A percentile compares a stretch with the other conserved stretches of the same genome.
phyloP scores from a whole-genome alignment of 2,888 invertebrate species.

The Thecocarcelia acutangulata region DNA sequence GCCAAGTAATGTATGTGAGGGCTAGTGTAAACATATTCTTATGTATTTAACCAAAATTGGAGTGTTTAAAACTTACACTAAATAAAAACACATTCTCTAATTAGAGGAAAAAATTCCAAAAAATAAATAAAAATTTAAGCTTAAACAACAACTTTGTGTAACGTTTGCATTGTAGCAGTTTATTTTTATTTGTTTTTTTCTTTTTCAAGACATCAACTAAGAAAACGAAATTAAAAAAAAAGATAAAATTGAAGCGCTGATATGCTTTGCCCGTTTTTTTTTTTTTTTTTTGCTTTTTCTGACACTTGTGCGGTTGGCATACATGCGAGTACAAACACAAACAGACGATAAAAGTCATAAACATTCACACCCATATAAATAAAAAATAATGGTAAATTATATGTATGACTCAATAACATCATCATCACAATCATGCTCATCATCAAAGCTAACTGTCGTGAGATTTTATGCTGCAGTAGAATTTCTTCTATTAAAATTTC shows the following conservation, averaged over 20 bases:
- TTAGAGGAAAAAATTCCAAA: slow-evolving; percentile 10
- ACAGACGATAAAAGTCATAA: slow-evolving; percentile 32
- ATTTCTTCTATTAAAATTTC: slow-evolving; percentile 24
- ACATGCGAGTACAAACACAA: slow-evolving; percentile 11
- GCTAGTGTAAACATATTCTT: no score
- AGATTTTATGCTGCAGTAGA: slow-evolving; percentile 62
- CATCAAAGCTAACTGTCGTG: slow-evolving; percentile 58
- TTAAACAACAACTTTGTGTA: background rate
- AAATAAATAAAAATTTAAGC: background rate
- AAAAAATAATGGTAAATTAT: background rate
- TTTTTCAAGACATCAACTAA: slow-evolving; percentile 24
- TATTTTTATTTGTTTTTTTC: background rate
- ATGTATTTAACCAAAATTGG: no score
- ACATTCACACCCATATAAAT: slow-evolving; percentile 5
- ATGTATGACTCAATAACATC: slow-evolving; percentile 21
- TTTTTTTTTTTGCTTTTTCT: slow-evolving; percentile 16
- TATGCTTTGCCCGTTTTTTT: slow-evolving; percentile 55
- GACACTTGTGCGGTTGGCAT: slow-evolving; percentile 54
- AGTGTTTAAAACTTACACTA: no score
- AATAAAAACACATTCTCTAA: slow-evolving; percentile 24
- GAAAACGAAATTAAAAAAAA: slow-evolving; percentile 16
- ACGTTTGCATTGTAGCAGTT: background rate
- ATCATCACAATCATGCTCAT: slow-evolving; percentile 37
- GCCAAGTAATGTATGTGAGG: no score
- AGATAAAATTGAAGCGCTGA: slow-evolving; percentile 22